Evolutionary conservation across 2,113 vertebrate genomes (phyloP), one percentile per base, ranked within the genome.

Genomic region (Zapus hudsonius): DNA sequence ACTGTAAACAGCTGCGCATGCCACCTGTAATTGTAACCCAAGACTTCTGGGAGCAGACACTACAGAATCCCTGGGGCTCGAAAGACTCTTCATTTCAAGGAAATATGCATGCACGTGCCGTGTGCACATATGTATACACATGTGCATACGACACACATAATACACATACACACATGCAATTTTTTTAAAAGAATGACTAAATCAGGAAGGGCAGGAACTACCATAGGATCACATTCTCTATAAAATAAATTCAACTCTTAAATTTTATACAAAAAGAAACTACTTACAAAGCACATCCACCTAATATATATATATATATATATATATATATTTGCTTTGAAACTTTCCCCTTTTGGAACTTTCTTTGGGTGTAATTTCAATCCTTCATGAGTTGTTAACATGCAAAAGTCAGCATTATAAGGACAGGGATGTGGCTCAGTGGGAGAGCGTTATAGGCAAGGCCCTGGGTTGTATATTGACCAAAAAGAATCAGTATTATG

Each of bases 261-360:
- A 57, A 55, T 67, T 94, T 92, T 59, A 7, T 38, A 38, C 1
- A 19, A 0, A 1, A 42, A 16, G 29, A 85, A 90, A 85, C 33
- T 52, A 80, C 67, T 93, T 92, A 42, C 55, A 59, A n/a, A 86
- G 52, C 31, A 87, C 70, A 25, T 73, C 44, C 67, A 3, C 5
- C 61, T 80, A 29, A n/a, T 42, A 38, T 79, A n/a, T n/a, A n/a
- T n/a, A n/a, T n/a, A n/a, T n/a, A 86, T 89, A 79, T 27, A n/a
- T n/a, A n/a, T n/a, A n/a, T n/a, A n/a, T n/a, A 86, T 89, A 79
- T 27, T 84, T 92, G 55, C 52, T 80, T 90, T 92, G 66, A 75
- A 83, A 17, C 4, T 42, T 40, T 82, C 83, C 11, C 25, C 63
- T 85, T 85, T 93, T 5, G 29, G n/a, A 69, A 27, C 84, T 90